A percentile compares a stretch with the other conserved stretches of the same genome.
phyloP scores from a whole-genome alignment of 2,888 invertebrate genomes.

The Timema podura region DNA sequence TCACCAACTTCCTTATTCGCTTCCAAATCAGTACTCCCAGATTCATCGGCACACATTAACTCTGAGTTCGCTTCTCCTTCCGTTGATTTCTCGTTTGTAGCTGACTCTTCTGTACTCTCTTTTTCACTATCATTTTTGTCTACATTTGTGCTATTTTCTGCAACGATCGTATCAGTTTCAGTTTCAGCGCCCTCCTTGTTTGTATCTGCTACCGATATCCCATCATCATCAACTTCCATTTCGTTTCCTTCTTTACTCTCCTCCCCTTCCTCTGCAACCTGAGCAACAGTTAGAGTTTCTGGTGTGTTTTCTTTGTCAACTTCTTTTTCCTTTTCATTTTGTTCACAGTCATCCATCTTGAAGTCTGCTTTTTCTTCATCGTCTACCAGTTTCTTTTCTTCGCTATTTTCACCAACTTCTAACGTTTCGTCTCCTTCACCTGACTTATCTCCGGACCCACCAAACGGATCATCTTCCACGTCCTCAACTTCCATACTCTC shows the following conservation, averaged over 20 bases:
- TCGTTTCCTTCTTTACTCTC: conserved; percentile 37
- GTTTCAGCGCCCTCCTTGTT: background rate
- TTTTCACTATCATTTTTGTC: no score
- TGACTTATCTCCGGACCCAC: conserved; percentile 34
- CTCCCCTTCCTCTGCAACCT: conserved; percentile 36
- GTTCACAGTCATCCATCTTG: conserved; percentile 38
- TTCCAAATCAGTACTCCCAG: background rate
- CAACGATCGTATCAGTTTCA: background rate
- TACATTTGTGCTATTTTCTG: conserved; percentile 6
- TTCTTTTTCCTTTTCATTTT: conserved; percentile 5
- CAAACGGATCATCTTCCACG: conserved; percentile 31
- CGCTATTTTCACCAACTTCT: conserved; percentile 29
- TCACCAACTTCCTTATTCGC: background rate
- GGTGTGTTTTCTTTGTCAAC: conserved; percentile 15
- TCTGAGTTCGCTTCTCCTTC: background rate
- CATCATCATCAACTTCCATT: conserved; percentile 29
- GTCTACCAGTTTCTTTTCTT: conserved; percentile 32
- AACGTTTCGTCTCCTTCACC: conserved; percentile 23
- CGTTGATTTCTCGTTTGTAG: background rate
- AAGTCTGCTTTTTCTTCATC: conserved; percentile 34
- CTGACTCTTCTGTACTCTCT: background rate
- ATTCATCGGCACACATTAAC: background rate
- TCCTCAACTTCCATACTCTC: conserved; percentile 24
- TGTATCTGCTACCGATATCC: conserved; percentile 29
- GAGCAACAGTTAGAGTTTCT: conserved; percentile 35